phyloP scores from a whole-genome alignment of 2,113 vertebrate species.

The Hylia prasina region DNA sequence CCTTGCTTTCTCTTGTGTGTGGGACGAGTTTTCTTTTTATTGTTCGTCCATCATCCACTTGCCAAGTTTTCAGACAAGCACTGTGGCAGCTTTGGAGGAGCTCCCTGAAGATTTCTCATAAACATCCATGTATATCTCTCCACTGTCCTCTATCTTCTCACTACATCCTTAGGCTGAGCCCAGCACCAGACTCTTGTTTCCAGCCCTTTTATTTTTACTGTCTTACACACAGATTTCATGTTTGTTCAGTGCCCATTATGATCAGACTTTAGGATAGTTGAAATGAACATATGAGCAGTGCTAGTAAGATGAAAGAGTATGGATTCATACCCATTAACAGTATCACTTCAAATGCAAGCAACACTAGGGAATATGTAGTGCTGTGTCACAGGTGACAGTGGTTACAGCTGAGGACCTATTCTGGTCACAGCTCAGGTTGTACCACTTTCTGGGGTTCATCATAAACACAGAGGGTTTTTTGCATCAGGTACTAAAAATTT shows the following conservation, averaged over 20 bases:
- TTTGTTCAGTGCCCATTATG: not conserved
- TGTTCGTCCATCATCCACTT: not conserved
- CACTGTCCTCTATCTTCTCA: not conserved
- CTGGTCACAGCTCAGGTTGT: not conserved
- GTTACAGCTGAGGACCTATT: not conserved
- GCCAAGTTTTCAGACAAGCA: not conserved
- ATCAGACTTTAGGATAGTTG: not conserved
- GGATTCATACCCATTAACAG: not conserved
- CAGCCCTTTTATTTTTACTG: not conserved
- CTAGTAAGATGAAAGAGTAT: not conserved
- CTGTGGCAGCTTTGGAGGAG: not conserved
- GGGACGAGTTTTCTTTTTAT: not conserved
- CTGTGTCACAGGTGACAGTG: not conserved
- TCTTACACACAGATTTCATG: not conserved
- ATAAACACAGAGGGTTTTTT: fast-evolving
- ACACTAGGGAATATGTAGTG: not conserved
- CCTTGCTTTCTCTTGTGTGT: not conserved
- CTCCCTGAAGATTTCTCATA: not conserved
- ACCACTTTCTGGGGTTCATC: not conserved
- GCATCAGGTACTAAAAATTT: not conserved
- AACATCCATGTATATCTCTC: not conserved
- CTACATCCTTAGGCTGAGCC: not conserved
- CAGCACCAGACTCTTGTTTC: not conserved
- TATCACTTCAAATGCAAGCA: not conserved
- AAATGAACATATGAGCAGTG: not conserved